Evolutionary conservation across 2,113 vertebrate species (phyloP).

Genomic region (Tychaedon coryphoeus): DNA sequence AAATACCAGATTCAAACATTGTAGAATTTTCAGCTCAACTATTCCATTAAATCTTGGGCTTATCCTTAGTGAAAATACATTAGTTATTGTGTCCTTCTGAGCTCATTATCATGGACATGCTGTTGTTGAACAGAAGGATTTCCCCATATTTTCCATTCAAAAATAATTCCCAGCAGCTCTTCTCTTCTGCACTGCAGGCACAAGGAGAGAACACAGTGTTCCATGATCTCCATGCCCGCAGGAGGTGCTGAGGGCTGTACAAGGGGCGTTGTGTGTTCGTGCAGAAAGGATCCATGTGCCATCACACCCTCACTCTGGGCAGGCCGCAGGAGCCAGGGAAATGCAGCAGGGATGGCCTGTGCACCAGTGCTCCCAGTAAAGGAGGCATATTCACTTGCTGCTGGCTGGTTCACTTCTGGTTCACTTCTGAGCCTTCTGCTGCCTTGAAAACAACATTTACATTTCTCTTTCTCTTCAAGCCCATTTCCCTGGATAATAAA

Average conservation of each 20-base stretch:
- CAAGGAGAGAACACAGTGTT: not conserved
- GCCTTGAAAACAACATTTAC: not conserved
- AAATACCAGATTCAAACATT: not conserved
- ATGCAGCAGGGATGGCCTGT: not conserved
- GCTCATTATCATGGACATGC: not conserved
- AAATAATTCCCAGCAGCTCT: not conserved
- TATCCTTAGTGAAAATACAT: not conserved
- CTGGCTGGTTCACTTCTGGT: not conserved
- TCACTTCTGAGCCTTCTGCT: not conserved
- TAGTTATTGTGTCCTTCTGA: not conserved
- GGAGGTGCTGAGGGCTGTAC: not conserved
- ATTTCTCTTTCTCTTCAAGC: not conserved
- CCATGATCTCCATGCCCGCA: not conserved
- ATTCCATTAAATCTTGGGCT: not conserved
- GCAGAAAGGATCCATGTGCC: not conserved
- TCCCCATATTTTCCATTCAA: not conserved
- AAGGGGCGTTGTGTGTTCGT: rapidly evolving
- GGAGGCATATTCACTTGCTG: not conserved
- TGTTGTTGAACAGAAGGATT: not conserved
- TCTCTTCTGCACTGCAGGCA: not conserved
- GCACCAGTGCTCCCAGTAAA: not conserved
- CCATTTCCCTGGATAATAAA: not conserved
- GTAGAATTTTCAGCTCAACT: not conserved
- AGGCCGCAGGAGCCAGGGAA: not conserved
- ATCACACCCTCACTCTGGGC: not conserved